A percentile compares a stretch with the other conserved stretches of the same genome.
Conservation (phyloP, 2,113 vertebrate genomes). For the Anguilla rostrata region DNA sequence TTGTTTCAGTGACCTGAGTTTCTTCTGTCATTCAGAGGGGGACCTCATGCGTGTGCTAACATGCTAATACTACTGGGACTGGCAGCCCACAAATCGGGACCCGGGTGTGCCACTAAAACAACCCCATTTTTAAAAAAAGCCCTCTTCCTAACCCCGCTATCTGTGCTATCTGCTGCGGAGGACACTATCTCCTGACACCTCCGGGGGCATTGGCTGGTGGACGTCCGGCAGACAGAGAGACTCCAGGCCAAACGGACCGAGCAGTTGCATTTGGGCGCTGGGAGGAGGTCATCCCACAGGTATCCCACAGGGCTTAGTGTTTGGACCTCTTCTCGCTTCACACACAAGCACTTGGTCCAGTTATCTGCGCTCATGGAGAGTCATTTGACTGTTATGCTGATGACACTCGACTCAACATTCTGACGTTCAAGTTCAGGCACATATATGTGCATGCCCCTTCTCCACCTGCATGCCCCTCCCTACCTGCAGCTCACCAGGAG, state of each 20-base stretch:
- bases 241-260: background rate
- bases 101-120: slow-evolving; percentile 48
- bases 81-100: slow-evolving; percentile 52
- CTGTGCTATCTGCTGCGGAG: slow-evolving; percentile 63
- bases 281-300: background rate
- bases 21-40: slow-evolving; percentile 51
- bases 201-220: slow-evolving; percentile 35
- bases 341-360: too few species aligned
- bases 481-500: too few species aligned
- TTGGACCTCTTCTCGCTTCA: too few species aligned
- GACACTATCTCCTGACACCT: slow-evolving; percentile 63
- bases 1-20: slow-evolving; percentile 50
- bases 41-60: slow-evolving; percentile 62
- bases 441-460: too few species aligned
- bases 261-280: background rate
- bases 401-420: too few species aligned
- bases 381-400: too few species aligned
- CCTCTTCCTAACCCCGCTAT: slow-evolving; percentile 55
- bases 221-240: slow-evolving; percentile 38
- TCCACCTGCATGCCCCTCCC: too few species aligned
- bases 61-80: slow-evolving; percentile 48
- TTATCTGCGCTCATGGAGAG: too few species aligned
- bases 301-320: too few species aligned
- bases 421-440: too few species aligned
- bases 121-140: slow-evolving; percentile 54